These are phyloP conservation scores for Morpho deidamia DNA, from an alignment of 2,888 invertebrate species.

Conservation along the genomic window DNA sequence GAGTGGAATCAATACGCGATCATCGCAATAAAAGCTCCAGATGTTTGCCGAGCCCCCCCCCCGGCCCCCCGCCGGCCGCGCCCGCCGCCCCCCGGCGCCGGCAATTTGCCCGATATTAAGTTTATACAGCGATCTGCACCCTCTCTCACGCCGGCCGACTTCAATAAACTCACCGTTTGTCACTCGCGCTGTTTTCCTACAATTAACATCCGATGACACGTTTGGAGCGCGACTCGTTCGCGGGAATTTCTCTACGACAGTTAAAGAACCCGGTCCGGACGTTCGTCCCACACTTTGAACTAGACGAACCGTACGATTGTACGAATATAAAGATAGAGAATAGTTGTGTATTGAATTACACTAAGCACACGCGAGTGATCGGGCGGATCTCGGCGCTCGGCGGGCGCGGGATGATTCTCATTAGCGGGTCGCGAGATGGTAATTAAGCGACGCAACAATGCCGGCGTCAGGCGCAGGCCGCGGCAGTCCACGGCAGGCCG, in stretches of 20 bases:
- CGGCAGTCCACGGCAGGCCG: slow-evolving; percentile 8
- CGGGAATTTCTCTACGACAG: too few relatives aligned
- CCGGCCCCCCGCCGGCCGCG: slow-evolving; percentile 25
- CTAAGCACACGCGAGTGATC: not conserved
- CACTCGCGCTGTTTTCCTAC: too few relatives aligned
- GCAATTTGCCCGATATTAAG: slow-evolving; percentile 72
- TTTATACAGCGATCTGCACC: slow-evolving; percentile 75
- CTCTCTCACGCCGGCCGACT: slow-evolving; percentile 56
- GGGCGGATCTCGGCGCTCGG: not conserved
- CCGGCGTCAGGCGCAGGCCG: slow-evolving; percentile 16
- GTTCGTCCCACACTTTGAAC: not conserved
- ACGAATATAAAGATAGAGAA: not conserved
- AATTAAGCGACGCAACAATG: slow-evolving; percentile 24
- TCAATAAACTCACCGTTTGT: too few relatives aligned
- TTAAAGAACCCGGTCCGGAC: too few relatives aligned
- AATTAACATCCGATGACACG: too few relatives aligned
- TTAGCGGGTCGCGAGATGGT: slow-evolving; percentile 9
- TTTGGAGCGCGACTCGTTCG: too few relatives aligned
- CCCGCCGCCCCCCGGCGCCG: slow-evolving; percentile 41
- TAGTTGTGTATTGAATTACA: too few relatives aligned
- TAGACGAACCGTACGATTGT: too few relatives aligned
- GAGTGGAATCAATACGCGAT: slow-evolving; percentile 68
- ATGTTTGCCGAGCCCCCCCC: slow-evolving; percentile 49
- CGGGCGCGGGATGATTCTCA: slow-evolving; percentile 4
- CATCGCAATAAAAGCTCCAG: slow-evolving; percentile 63